Evolutionary conservation across 2,888 invertebrate species (phyloP), one percentile per base, ranked within the genome.

Genomic region (Odontocerum albicorne): DNA sequence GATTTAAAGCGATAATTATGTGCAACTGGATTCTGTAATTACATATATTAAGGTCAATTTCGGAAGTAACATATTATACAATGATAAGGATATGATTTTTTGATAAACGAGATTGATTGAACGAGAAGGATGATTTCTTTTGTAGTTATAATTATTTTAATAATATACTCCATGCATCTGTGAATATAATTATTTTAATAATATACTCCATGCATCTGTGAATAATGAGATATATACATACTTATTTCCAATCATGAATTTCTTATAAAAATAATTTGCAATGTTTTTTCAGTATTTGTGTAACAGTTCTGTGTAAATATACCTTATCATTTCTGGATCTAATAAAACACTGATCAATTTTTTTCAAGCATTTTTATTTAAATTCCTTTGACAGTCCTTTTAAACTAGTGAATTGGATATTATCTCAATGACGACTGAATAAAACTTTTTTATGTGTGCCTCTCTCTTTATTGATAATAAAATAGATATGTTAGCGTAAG

Each of bases 231-330:
- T 35, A 16, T 35, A 35, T 35, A 13, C 16, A 15, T 35, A 35
- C 16, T 15, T 15, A 35, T 15, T 1, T 35, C 7, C 35, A 35
- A 35, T 35, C 35, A 35, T 38, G 17, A 38, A 8, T n/a, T n/a
- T n/a, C n/a, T n/a, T n/a, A n/a, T 19, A n/a, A 17, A 17, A 38
- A 10, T 19, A 38, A 16, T 38, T 38, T 13, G 1, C 8, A 19
- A 38, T 35, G 15, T 35, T 8, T 35, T 56, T 57, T 57, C 57
- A 57, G 57, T 57, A 57, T 57, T 56, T 52, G 36, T 47, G 43
- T 57, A 49, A 49, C 40, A 49, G 21, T 33, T 35, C 32, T 15
- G 32, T 46, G 46, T 46, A 46, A 46, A 46, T 46, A 46, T 46
- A 46, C 35, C 21, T 21, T 20, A 27, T 46, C 44, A 35, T 21